Percentiles rank a stretch among this genome's conserved stretches.
These are phyloP conservation scores for Brachyhypopomus gauderio DNA, from an alignment of 2,113 vertebrate genomes.

Conservation along the genomic window DNA sequence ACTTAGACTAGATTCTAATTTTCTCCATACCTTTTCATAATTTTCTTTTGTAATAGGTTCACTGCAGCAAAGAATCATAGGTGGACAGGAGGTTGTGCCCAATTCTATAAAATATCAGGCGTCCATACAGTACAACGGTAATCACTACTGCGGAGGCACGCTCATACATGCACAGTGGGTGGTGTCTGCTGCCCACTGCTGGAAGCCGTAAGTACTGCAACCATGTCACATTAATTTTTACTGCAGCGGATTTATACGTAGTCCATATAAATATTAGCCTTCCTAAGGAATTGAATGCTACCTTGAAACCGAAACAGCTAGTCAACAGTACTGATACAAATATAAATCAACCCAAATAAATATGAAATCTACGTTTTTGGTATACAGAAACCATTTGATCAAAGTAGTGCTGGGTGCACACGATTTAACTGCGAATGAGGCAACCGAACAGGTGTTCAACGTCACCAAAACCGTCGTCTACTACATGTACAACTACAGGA, in stretches of 20 bases:
- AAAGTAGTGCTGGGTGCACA: conserved; percentile 71
- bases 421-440: conserved; percentile 52
- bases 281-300: background rate
- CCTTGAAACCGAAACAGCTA: background rate
- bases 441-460: conserved; percentile 67
- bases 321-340: background rate
- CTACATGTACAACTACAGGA: conserved; percentile 59
- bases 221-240: background rate
- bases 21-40: too few species aligned
- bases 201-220: conserved; percentile 76
- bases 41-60: conserved; percentile 50
- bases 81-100: conserved; percentile 64
- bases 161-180: conserved; percentile 74
- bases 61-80: conserved; percentile 67
- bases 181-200: conserved; percentile 79
- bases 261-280: background rate
- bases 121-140: conserved; percentile 62
- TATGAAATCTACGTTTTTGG: conserved; percentile 1
- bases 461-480: conserved; percentile 61
- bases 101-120: conserved; percentile 72
- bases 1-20: background rate
- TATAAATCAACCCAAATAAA: background rate
- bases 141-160: conserved; percentile 75
- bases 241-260: background rate
- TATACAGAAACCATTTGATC: conserved; percentile 62